Base-by-base conservation (phyloP, 2,113 vertebrate species). In the Amphilophus citrinellus region DNA sequence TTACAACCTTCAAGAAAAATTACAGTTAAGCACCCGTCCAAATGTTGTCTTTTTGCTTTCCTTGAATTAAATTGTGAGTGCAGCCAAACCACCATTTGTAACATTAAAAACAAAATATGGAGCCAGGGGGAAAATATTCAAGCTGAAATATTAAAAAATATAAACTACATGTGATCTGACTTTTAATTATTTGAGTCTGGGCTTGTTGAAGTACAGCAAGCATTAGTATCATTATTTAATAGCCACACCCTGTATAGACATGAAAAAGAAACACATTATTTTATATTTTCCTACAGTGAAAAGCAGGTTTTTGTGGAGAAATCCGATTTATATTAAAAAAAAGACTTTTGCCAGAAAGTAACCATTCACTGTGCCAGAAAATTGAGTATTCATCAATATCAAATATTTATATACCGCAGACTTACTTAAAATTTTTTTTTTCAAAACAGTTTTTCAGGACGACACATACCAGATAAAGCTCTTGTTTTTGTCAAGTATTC, bases 401-500 rank as follows among this genome's bases (percentile, higher is more conserved):
- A 81, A 47, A 30, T 61, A 32, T 86, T 50, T 60, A 20, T 53
- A 24, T 5, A 50, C 18, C 65, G 15, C 42, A 76, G 15, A 84
- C 4, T 66, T 68, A 73, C 2, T 62, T 53, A 2, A 42, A 17
- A 7, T 53, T 53, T 6, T 4, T 20, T 30, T 71, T 17, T 2
- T 1, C 24, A 50, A 32, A 73, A 56, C 47, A 73, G 47, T 27
- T 15, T 63, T 53, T 5, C 5, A 35, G 24, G 5, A 50, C 77
- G n/a, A 77, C 66, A 68, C 15, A 6, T 32, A 14, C 66, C 1
- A 66, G 39, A 56, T 78, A 77, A 61, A 86, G 27, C 39, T 57
- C 13, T 63, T 30, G 73, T 37, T 50, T 37, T 58, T 88, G 44
- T 84, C 59, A 83, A 50, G 76, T 5, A n/a, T 65, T 84, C n/a